Conservation (phyloP, 64 coral and sea anemone genomes). For the Actinia equina region DNA sequence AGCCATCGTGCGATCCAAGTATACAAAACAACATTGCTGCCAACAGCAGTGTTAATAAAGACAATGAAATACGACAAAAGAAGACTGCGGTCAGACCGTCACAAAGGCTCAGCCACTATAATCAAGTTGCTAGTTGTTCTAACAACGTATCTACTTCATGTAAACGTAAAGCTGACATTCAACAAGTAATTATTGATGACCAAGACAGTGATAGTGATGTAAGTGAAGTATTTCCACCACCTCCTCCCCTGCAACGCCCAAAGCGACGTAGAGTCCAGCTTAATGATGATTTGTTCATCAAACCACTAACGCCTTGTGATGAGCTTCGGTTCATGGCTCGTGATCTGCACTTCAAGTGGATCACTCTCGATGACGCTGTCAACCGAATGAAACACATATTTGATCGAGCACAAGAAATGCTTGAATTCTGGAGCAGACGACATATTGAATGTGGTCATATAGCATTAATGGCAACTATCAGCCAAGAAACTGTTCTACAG, state of each 20-base stretch:
- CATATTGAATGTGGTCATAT: neutral
- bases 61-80: neutral
- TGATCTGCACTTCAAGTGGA: conserved; percentile 11
- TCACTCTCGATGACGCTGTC: neutral
- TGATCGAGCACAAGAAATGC: neutral
- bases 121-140: neutral
- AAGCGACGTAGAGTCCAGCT: too few species aligned
- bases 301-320: neutral
- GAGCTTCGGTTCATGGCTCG: conserved; percentile 1
- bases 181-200: too few species aligned
- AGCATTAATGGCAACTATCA: neutral
- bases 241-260: too few species aligned
- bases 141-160: neutral
- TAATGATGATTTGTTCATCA: too few species aligned
- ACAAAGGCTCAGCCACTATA: neutral
- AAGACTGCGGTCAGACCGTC: neutral
- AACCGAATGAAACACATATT: conserved; percentile 1
- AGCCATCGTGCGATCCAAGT: neutral
- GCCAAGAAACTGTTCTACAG: neutral
- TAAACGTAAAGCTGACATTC: too few species aligned
- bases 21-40: neutral
- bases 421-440: neutral
- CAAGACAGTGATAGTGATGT: too few species aligned
- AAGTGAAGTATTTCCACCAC: too few species aligned
- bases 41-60: neutral